Conservation (phyloP, 2,888 invertebrate species). For the Lysandra bellargus region DNA sequence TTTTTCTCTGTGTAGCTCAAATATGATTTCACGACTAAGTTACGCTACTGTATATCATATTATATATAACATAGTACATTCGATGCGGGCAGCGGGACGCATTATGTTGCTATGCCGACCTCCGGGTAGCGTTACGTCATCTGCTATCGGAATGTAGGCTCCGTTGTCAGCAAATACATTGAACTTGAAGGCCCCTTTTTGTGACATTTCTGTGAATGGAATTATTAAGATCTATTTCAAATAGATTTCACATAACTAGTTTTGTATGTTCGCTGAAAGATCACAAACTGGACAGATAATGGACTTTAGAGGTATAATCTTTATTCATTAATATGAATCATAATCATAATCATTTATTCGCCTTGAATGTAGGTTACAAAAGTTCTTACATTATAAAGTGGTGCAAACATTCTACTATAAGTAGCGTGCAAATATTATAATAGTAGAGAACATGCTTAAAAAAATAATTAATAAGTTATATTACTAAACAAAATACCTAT, state of each 20-base stretch:
- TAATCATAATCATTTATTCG: too few species aligned
- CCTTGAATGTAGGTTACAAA: too few species aligned
- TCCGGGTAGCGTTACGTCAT: constrained; percentile 65
- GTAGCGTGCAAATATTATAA: too few species aligned
- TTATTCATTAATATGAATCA: too few species aligned
- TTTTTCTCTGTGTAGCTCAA: neutral
- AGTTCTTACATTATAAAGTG: too few species aligned
- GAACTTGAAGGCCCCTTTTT: constrained; percentile 42
- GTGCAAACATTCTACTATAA: too few species aligned
- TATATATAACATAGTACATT: neutral
- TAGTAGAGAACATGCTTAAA: too few species aligned
- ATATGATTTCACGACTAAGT: neutral
- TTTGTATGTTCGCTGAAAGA: neutral
- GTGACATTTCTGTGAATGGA: constrained; percentile 22
- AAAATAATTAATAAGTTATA: too few species aligned
- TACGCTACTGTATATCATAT: neutral
- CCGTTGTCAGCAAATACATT: constrained; percentile 42
- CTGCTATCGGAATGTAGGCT: constrained; percentile 60
- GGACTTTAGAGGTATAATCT: neutral
- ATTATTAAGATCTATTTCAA: constrained; percentile 13
- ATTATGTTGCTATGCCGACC: constrained; percentile 67
- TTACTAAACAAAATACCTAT: too few species aligned
- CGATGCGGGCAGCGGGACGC: constrained; percentile 56
- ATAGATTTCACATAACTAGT: constrained; percentile 10
- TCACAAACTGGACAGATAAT: neutral